phyloP scores from a whole-genome alignment of 2,797 vertebrate species.

The Danio jaintianensis region DNA sequence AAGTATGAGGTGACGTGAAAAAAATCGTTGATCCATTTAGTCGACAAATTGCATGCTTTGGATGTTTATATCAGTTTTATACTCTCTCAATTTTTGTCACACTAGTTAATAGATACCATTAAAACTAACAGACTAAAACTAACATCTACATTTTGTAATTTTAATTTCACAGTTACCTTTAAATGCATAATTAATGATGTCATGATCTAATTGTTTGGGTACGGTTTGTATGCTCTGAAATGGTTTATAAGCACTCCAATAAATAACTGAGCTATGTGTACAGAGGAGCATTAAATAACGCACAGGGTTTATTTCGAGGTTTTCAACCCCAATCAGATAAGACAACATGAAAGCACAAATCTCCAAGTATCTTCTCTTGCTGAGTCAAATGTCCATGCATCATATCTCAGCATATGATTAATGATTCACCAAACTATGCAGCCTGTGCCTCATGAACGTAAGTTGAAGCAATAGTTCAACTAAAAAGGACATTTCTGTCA shows the following conservation, averaged over 20 bases:
- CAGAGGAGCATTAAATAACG: background rate
- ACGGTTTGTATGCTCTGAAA: background rate
- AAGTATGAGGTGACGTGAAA: too few species aligned
- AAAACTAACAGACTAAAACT: too few species aligned
- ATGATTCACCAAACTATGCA: slow-evolving; percentile 29
- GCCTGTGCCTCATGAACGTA: background rate
- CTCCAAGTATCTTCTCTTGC: background rate
- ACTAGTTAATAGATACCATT: too few species aligned
- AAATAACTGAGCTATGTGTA: background rate
- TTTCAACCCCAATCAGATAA: background rate
- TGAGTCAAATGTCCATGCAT: slow-evolving; percentile 17
- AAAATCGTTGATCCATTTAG: too few species aligned
- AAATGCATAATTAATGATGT: background rate
- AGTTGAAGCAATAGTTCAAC: background rate
- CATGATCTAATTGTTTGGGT: background rate
- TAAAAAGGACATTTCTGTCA: too few species aligned
- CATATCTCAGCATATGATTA: slow-evolving; percentile 11
- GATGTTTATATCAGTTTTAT: too few species aligned
- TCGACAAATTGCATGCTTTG: too few species aligned
- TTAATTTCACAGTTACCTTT: too few species aligned
- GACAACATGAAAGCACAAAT: slow-evolving; percentile 9
- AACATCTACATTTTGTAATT: too few species aligned
- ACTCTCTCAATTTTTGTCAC: too few species aligned
- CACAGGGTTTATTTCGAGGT: background rate
- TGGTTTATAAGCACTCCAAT: background rate